Percentiles rank a stretch among this genome's conserved stretches.
Evolutionary conservation across 2,888 invertebrate species (phyloP).

Genomic region (Drosophila leonis): DNA sequence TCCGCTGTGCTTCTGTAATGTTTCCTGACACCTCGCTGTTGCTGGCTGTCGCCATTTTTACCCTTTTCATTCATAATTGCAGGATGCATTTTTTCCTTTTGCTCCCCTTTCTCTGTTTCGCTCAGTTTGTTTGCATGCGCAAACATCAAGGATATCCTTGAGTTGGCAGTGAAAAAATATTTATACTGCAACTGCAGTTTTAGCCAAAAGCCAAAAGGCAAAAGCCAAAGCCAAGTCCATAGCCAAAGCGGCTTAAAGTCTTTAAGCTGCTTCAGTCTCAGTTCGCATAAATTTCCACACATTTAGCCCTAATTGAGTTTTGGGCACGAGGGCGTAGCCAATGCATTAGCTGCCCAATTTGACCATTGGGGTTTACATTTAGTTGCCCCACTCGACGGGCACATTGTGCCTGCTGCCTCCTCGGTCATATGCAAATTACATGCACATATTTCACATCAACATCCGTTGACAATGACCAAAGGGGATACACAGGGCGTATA

Average conservation of each 20-base stretch:
- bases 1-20: conserved; percentile 46
- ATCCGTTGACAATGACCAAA: conserved; percentile 9
- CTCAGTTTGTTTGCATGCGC: conserved; percentile 22
- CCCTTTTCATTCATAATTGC: conserved; percentile 74
- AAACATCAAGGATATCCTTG: conserved; percentile 80
- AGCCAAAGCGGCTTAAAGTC: conserved; percentile 17
- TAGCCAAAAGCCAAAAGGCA: conserved; percentile 21
- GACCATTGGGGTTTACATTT: conserved; percentile 34
- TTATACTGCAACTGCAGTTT: conserved; percentile 52
- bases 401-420: not conserved
- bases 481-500: not conserved
- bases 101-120: not conserved
- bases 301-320: conserved; percentile 51
- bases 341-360: conserved; percentile 54
- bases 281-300: conserved; percentile 27
- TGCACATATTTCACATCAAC: conserved; percentile 10
- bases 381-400: conserved; percentile 32
- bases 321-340: conserved; percentile 7
- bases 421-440: conserved; percentile 15
- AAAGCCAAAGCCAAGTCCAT: conserved; percentile 8
- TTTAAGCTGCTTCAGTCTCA: conserved; percentile 30
- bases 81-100: conserved; percentile 59
- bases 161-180: conserved; percentile 77
- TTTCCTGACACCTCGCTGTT: conserved; percentile 56
- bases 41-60: conserved; percentile 43